Conservation (phyloP, 2,888 invertebrate genomes). For the Ephialtes manifestator region DNA sequence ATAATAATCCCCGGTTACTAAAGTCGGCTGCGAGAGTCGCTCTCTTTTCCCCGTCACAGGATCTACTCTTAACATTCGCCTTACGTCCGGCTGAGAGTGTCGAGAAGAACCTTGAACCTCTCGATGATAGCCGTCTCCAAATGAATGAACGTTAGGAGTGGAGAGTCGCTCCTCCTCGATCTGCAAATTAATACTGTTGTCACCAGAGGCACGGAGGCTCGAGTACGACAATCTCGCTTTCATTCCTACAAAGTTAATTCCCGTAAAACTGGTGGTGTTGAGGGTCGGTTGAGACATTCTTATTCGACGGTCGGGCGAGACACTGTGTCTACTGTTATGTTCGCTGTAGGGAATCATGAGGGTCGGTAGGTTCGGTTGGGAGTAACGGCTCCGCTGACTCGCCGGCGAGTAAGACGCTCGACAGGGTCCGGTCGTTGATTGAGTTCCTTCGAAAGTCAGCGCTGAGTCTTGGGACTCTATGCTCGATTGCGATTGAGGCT, state of each 20-base stretch:
- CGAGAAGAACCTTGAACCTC: conserved; percentile 69
- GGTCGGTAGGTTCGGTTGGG: conserved; percentile 82
- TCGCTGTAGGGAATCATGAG: conserved; percentile 79
- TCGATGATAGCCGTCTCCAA: conserved; percentile 54
- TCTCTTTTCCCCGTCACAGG: conserved; percentile 76
- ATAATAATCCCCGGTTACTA: conserved; percentile 81
- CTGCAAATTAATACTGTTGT: conserved; percentile 78
- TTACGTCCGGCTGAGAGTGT: conserved; percentile 77
- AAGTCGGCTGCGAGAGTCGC: conserved; percentile 81
- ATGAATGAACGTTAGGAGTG: conserved; percentile 75
- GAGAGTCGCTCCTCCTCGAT: conserved; percentile 79
- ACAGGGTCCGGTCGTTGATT: conserved; percentile 76
- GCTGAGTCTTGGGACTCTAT: conserved; percentile 81
- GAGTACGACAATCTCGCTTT: conserved; percentile 80
- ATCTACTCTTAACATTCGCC: conserved; percentile 74
- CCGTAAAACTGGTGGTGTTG: conserved; percentile 77
- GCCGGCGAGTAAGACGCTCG: conserved; percentile 82
- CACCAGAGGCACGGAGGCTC: conserved; percentile 79
- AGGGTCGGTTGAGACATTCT: conserved; percentile 83
- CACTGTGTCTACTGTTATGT: conserved; percentile 66
- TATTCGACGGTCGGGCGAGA: conserved; percentile 78
- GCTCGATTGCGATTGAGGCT: conserved; percentile 79
- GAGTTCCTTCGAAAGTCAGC: conserved; percentile 77
- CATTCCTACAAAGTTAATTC: conserved; percentile 78
- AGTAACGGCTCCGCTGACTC: conserved; percentile 82